Conservation (phyloP, 2,888 invertebrate species). For the Brachypalpus laphriformis region DNA sequence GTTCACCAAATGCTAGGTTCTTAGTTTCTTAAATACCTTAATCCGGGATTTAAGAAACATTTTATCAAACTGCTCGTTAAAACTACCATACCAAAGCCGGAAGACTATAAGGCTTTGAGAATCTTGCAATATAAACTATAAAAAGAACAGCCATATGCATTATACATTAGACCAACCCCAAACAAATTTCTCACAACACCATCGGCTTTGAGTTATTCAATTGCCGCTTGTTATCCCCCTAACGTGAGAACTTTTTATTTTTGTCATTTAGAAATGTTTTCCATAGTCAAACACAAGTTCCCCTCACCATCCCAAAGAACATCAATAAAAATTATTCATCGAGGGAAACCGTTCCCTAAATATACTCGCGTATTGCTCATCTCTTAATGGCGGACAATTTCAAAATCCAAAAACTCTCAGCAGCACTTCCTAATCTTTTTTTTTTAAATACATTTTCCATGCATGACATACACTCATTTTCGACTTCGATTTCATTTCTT, state of each 20-base stretch:
- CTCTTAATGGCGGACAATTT: constrained; percentile 6
- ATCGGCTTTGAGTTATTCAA: background rate
- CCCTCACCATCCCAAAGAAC: background rate
- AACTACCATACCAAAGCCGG: no score
- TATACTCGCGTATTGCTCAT: background rate
- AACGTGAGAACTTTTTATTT: constrained; percentile 25
- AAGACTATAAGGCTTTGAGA: background rate
- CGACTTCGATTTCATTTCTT: constrained; percentile 23
- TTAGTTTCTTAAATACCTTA: background rate
- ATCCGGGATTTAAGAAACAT: no score
- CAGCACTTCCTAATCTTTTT: background rate
- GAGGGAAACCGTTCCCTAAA: background rate
- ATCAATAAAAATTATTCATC: constrained; percentile 42
- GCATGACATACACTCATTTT: constrained; percentile 32
- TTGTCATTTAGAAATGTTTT: background rate
- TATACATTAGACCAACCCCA: background rate
- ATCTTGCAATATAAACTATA: background rate
- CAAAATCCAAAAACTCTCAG: constrained; percentile 14
- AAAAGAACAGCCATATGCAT: constrained; percentile 7
- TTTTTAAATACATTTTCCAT: constrained; percentile 12
- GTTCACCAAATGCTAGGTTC: background rate
- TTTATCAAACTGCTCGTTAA: background rate
- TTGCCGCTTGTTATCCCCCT: background rate
- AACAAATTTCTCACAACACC: background rate
- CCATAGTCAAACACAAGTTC: background rate